A percentile compares a stretch with the other conserved stretches of the same genome.
phyloP scores from a whole-genome alignment of 2,113 vertebrate species.

The Siphamia tubifer region DNA sequence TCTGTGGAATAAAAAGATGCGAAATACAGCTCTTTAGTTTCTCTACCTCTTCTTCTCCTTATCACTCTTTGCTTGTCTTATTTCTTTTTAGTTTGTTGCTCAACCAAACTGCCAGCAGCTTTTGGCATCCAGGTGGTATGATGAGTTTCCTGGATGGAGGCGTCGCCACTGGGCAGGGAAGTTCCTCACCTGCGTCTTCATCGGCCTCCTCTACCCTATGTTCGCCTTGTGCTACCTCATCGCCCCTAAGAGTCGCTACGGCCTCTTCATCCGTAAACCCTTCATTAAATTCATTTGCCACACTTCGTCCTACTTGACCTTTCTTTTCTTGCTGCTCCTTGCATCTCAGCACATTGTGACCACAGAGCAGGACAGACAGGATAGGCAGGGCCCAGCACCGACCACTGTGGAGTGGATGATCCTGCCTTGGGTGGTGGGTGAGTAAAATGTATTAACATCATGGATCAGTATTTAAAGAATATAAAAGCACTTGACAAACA shows the following conservation, averaged over 20 bases:
- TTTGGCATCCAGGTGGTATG: constrained; percentile 95
- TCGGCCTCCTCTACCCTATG: constrained; percentile 92
- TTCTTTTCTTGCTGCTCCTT: constrained; percentile 97
- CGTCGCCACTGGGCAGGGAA: constrained; percentile 96
- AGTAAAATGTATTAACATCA: too few relatives aligned
- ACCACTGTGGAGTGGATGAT: constrained; percentile 99
- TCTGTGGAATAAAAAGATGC: neutral
- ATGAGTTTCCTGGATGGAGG: constrained; percentile 97
- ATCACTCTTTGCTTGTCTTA: neutral
- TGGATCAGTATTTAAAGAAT: too few relatives aligned
- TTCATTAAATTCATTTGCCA: constrained; percentile 99
- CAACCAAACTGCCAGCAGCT: constrained; percentile 99
- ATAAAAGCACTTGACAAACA: too few relatives aligned
- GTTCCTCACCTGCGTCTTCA: constrained; percentile 94
- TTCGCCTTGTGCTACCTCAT: constrained; percentile 94
- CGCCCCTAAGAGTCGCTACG: constrained; percentile 94
- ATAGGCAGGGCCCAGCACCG: constrained; percentile 90
- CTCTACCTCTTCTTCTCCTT: neutral
- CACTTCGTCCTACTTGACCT: constrained; percentile 96
- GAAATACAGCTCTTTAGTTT: neutral
- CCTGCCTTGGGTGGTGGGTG: constrained; percentile 96
- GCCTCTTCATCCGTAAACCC: constrained; percentile 97
- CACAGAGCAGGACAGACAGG: constrained; percentile 85
- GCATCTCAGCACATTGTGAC: constrained; percentile 96
- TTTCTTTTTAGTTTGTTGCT: constrained; percentile 89